These are phyloP conservation scores for Maniola hyperantus DNA, from an alignment of 2,888 invertebrate genomes.

Conservation along the genomic window DNA sequence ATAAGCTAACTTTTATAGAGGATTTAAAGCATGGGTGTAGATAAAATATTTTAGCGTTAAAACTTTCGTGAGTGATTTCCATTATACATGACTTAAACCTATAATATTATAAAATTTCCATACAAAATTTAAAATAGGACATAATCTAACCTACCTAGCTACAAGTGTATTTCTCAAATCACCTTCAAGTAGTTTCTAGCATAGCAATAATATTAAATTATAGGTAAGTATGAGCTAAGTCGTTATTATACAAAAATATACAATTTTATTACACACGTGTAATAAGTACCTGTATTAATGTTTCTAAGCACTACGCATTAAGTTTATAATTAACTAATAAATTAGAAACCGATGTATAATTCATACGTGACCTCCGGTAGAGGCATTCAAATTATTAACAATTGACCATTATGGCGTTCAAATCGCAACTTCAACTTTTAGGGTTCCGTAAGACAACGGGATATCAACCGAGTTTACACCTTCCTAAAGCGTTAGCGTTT, in stretches of 20 bases:
- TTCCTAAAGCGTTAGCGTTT: too few species aligned
- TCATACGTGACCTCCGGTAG: conserved; percentile 44
- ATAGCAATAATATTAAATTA: background rate
- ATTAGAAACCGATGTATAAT: conserved; percentile 47
- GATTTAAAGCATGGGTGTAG: too few species aligned
- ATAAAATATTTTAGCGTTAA: too few species aligned
- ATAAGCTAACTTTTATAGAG: too few species aligned
- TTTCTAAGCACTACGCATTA: conserved; percentile 32
- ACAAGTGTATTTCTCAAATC: background rate
- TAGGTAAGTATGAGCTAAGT: background rate
- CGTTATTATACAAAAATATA: conserved; percentile 9
- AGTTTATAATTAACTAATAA: conserved; percentile 44
- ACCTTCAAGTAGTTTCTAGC: background rate
- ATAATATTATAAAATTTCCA: too few species aligned
- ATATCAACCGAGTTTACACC: too few species aligned
- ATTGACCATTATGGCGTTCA: conserved; percentile 65
- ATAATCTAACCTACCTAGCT: too few species aligned
- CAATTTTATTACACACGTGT: conserved; percentile 15
- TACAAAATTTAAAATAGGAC: too few species aligned
- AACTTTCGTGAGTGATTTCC: too few species aligned
- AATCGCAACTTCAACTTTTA: conserved; percentile 37
- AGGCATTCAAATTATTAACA: conserved; percentile 59
- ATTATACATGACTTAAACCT: too few species aligned
- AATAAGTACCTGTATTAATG: conserved; percentile 1
- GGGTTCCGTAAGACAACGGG: conserved; percentile 22